Evolutionary conservation across 2,797 vertebrate genomes (phyloP).

Genomic region (Adrianichthys oophorus): DNA sequence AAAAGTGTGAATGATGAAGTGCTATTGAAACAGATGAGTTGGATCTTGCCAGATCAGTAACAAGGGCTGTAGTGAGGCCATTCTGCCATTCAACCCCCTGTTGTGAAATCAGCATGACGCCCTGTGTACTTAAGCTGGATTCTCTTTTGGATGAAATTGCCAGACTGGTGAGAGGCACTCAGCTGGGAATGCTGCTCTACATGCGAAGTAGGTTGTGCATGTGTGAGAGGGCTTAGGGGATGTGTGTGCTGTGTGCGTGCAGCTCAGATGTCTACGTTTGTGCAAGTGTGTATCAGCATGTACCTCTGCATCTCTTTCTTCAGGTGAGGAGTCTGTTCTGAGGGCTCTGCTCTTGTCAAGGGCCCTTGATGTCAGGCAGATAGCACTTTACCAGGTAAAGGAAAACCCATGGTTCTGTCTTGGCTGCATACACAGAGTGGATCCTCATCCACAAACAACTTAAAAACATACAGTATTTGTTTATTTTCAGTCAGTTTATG

Average conservation of each 20-base stretch:
- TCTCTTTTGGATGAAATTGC: constrained; percentile 67
- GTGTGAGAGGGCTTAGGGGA: constrained; percentile 28
- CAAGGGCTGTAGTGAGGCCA: constrained; percentile 53
- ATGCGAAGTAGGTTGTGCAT: constrained; percentile 68
- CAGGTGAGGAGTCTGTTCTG: constrained; percentile 70
- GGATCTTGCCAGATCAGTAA: constrained; percentile 60
- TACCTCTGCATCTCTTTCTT: constrained; percentile 48
- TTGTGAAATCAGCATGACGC: constrained; percentile 59
- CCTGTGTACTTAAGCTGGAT: constrained; percentile 66
- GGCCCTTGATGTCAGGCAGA: constrained; percentile 55
- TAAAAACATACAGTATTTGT: neutral
- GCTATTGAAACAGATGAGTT: constrained; percentile 59
- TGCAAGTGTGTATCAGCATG: constrained; percentile 31
- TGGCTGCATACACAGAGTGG: constrained; percentile 44
- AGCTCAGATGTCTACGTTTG: constrained; percentile 29
- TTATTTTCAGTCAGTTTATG: no score
- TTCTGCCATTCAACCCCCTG: constrained; percentile 59
- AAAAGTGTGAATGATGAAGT: constrained; percentile 37
- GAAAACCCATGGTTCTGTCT: constrained; percentile 52
- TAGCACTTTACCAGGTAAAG: constrained; percentile 54
- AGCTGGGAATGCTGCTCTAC: constrained; percentile 70
- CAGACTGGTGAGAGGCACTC: constrained; percentile 68
- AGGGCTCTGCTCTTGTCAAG: constrained; percentile 62
- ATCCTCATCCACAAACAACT: constrained; percentile 41
- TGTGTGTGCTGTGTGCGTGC: constrained; percentile 15